Evolutionary conservation across 2,113 vertebrate species (phyloP), one percentile per base, ranked within the genome.

Genomic region (Gymnarchus niloticus): DNA sequence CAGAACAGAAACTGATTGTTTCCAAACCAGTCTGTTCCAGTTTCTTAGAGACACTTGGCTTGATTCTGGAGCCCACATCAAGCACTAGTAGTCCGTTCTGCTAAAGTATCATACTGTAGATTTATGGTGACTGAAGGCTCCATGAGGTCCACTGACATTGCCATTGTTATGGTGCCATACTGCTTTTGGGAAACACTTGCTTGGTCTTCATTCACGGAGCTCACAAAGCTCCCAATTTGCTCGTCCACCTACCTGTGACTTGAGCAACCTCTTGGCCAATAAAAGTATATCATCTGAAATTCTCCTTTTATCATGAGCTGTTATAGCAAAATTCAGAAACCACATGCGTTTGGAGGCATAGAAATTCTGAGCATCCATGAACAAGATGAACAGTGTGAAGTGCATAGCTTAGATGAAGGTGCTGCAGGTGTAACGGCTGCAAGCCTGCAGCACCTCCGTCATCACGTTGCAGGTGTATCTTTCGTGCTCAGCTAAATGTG

Each of bases 1-100:
- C 37, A 1, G 65, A 73, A 73, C 65, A 73, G 65, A 73, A 73
- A 73, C 33, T 73, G 28, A 73, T 73, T 73, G 65, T 73, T 73
- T 73, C 33, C 65, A 19, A 73, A 73, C 65, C 65, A 41, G 65
- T 73, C 28, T 37, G 0, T 73, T 73, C 65, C 33, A 41, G 65
- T 41, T 73, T 33, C 41, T 41, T 73, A 33, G 65, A 33, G 65
- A 73, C 33, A 73, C 65, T 73, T 37, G 65, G 33, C 52, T 54
- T 54, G 52, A 73, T 41, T 73, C 33, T 73, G 65, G 65, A 73
- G 28, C 65, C 65, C 65, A 73, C 65, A 73, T 33, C 65, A 73
- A 41, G 19, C 65, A 41, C 65, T 33, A 73, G 33, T 41, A 33
- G 65, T 73, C 65, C 65, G 19, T 73, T 73, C 41, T 73, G 28